Base-by-base conservation (phyloP, 2,797 vertebrate species). In the Thaleichthys pacificus region DNA sequence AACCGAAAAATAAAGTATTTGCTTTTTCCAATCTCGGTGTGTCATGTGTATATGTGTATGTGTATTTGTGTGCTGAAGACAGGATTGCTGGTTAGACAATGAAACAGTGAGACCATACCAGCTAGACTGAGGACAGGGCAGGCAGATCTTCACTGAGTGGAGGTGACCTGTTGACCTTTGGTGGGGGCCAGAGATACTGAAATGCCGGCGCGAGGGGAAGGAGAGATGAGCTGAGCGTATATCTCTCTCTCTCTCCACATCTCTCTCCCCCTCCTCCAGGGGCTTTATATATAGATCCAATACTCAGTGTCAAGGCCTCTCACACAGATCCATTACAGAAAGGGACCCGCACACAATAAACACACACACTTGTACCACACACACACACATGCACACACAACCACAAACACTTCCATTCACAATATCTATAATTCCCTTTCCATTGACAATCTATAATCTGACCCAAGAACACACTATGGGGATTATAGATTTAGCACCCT, bases 221-320 rank as follows among this genome's bases (percentile, higher is more conserved):
- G 30, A 63, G 19, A 64, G 62, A 38, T 38, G 62, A 64, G 8
- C 22, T 32, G 15, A n/a, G 51, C 0, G 14, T 54, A 2, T 51
- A 42, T 47, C 42, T 47, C 42, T 47, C 51, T 47, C 51, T 17
- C 51, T 19, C 51, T 54, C 51, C 51, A 7, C 51, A 19, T n/a
- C 19, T 38, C 28, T 64, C 62, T 11, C 15, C 30, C 17, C 30
- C 62, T 19, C 19, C 32, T 38, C 30, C 62, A 38, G 6, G 17
- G 30, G 62, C 19, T 64, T 21, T 64, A 64, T 35, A 64, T 64
- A 64, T 64, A 64, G 19, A 9, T 38, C 19, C 32, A 38, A 32
- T 1, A 32, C 17, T 64, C 32, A 64, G 62, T 38, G 32, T 64
- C 32, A 38, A 64, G 62, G 62, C 32, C 62, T 64, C 62, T 64